phyloP scores from a whole-genome alignment of 2,113 vertebrate genomes.

The Sinocyclocheilus grahami region DNA sequence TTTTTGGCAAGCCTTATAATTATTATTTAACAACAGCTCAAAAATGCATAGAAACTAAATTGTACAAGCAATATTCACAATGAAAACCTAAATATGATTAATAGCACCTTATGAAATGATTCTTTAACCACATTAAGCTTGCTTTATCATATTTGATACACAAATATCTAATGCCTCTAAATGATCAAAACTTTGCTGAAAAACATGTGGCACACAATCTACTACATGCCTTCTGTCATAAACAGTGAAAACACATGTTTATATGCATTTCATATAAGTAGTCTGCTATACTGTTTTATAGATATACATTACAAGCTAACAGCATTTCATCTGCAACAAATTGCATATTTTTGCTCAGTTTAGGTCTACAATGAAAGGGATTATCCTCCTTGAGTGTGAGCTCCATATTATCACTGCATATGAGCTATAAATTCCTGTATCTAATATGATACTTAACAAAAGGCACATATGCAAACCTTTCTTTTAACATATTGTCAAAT shows the following conservation, averaged over 20 bases:
- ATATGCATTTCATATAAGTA: background rate
- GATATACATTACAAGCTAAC: background rate
- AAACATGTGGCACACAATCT: background rate
- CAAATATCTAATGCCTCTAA: background rate
- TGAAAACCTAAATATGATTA: too few relatives aligned
- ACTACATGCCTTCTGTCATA: background rate
- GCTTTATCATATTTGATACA: background rate
- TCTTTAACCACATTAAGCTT: too few relatives aligned
- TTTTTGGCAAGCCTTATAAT: background rate
- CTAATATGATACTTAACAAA: background rate
- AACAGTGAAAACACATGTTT: background rate
- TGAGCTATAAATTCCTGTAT: background rate
- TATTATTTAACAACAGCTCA: background rate
- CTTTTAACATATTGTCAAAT: background rate
- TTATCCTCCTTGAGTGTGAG: background rate
- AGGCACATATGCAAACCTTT: background rate
- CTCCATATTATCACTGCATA: background rate
- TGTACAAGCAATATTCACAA: too few relatives aligned
- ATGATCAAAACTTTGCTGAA: background rate
- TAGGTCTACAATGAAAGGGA: background rate
- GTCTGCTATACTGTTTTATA: background rate
- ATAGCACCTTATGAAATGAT: too few relatives aligned
- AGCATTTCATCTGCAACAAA: background rate
- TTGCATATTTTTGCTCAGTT: background rate
- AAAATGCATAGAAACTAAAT: background rate